These are phyloP conservation scores for Vicugna pacos DNA, from an alignment of 2,113 vertebrate species.

Conservation along the genomic window DNA sequence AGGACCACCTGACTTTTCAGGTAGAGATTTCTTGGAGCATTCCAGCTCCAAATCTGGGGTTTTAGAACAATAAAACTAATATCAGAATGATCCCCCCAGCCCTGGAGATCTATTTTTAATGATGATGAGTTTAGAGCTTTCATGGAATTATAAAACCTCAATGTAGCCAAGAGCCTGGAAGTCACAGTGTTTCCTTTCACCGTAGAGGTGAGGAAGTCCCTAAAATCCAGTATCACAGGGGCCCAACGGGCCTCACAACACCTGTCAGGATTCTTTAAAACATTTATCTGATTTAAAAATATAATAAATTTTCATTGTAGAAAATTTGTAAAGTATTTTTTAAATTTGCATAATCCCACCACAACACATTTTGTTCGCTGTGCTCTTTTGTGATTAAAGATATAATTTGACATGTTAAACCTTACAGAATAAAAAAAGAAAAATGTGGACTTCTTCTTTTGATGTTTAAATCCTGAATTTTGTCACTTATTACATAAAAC, in stretches of 20 bases:
- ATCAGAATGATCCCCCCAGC: not conserved
- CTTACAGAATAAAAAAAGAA: slow-evolving; percentile 28
- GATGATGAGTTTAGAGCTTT: not conserved
- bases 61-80: not conserved
- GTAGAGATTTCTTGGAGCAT: not conserved
- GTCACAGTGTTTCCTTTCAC: not conserved
- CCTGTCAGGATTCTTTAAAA: not conserved
- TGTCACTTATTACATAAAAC: not conserved
- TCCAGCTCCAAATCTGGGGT: not conserved
- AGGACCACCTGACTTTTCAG: not conserved
- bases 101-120: not conserved
- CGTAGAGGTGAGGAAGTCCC: not conserved
- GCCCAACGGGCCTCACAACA: not conserved
- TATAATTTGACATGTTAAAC: not conserved
- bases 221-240: not conserved
- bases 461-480: slow-evolving; percentile 16
- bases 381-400: not conserved
- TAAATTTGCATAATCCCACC: not conserved
- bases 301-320: not conserved
- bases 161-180: not conserved
- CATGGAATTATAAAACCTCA: not conserved
- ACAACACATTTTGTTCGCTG: not conserved
- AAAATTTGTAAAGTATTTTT: not conserved
- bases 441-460: not conserved
- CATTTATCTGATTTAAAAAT: not conserved